Percentiles rank a stretch among this genome's conserved stretches.
Evolutionary conservation across 2,113 vertebrate genomes (phyloP).

Genomic region (Ornithorhynchus anatinus): DNA sequence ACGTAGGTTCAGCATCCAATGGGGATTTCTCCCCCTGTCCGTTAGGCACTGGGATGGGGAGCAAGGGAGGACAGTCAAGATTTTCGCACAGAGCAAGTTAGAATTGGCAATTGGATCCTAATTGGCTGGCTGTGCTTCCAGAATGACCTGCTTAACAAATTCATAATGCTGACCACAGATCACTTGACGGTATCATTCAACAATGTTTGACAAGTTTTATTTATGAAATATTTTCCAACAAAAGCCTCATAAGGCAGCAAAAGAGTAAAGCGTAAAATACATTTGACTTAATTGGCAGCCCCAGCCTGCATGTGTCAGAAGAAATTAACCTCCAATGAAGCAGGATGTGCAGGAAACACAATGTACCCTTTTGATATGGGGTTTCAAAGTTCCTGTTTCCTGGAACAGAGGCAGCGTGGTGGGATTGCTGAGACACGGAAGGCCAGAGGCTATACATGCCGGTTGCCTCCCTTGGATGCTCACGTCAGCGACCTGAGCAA

Average conservation of each 20-base stretch:
- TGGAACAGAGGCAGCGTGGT: conserved; percentile 30
- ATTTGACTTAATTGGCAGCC: conserved; percentile 41
- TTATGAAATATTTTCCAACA: conserved; percentile 45
- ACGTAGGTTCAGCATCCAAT: too few species aligned
- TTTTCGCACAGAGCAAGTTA: too few species aligned
- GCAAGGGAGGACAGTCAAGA: too few species aligned
- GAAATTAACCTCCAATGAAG: conserved; percentile 36
- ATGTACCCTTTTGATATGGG: conserved; percentile 51
- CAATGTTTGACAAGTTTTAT: conserved; percentile 37
- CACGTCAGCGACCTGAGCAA: not conserved
- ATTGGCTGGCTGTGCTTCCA: too few species aligned
- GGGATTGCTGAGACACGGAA: conserved; percentile 29
- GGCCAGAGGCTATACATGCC: conserved; percentile 29
- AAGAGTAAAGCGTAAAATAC: conserved; percentile 44
- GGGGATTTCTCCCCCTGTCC: too few species aligned
- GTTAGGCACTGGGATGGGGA: too few species aligned
- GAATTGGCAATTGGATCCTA: too few species aligned
- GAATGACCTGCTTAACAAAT: too few species aligned
- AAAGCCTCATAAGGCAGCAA: conserved; percentile 41
- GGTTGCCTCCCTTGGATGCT: conserved; percentile 8
- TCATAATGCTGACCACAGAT: conserved; percentile 16
- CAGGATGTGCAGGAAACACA: conserved; percentile 61
- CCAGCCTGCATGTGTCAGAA: conserved; percentile 44
- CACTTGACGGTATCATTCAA: conserved; percentile 35
- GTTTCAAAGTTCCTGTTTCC: conserved; percentile 57